Conservation (phyloP, 2,888 invertebrate genomes). For the Glyphotaelius pellucidus region DNA sequence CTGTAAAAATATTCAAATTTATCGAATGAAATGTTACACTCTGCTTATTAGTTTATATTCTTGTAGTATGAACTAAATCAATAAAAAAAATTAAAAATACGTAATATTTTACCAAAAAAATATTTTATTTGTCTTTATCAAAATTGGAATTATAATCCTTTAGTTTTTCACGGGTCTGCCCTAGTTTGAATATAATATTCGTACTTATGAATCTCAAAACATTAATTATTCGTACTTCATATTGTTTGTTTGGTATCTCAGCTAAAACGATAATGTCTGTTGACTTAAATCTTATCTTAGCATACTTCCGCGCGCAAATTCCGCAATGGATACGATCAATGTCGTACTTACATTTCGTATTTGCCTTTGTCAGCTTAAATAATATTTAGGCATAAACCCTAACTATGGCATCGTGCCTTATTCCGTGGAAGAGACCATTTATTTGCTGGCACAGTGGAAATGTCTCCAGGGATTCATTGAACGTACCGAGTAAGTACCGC, state of each 20-base stretch:
- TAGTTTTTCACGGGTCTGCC: too few relatives aligned
- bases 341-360: background rate
- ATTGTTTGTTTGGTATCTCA: background rate
- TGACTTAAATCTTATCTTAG: background rate
- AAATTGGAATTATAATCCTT: too few relatives aligned
- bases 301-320: background rate
- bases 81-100: too few relatives aligned
- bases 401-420: background rate
- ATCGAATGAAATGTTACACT: too few relatives aligned
- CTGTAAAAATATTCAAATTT: too few relatives aligned
- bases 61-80: too few relatives aligned
- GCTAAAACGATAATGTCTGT: background rate
- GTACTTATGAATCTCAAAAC: background rate
- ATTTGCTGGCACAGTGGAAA: background rate
- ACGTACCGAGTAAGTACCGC: background rate
- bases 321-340: background rate
- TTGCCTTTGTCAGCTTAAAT: background rate
- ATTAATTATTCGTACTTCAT: background rate
- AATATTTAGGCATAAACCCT: background rate
- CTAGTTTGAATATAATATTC: background rate
- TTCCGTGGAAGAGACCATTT: background rate
- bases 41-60: too few relatives aligned
- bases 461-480: background rate
- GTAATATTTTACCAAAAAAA: too few relatives aligned
- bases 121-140: too few relatives aligned